Percentiles rank a stretch among this genome's conserved stretches.
These are phyloP conservation scores for Apostichopus californicus DNA, from an alignment of 35 echinoderm and acorn worm species.

Conservation along the genomic window DNA sequence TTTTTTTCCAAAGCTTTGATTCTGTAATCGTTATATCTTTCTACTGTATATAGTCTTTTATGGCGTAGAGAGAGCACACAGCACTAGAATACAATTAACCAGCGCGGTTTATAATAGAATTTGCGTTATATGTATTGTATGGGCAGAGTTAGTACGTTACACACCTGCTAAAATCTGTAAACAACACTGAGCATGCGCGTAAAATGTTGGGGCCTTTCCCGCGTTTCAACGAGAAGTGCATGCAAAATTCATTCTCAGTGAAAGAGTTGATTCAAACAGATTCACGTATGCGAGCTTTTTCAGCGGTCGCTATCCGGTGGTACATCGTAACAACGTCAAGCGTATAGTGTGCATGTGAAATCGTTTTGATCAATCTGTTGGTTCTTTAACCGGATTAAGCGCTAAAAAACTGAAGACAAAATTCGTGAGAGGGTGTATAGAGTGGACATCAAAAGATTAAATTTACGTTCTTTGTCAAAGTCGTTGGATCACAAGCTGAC, in stretches of 20 bases:
- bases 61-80: neutral
- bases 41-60: neutral
- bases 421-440: neutral
- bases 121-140: conserved; percentile 19
- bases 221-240: conserved; percentile 4
- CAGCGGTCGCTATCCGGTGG: neutral
- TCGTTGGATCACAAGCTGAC: neutral
- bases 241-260: neutral
- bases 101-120: neutral
- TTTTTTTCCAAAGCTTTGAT: neutral
- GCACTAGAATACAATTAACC: conserved; percentile 32
- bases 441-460: neutral
- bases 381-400: neutral
- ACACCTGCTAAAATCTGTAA: conserved; percentile 23
- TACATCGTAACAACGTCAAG: neutral
- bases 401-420: neutral
- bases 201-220: neutral
- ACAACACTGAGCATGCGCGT: conserved; percentile 14
- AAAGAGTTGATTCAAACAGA: neutral
- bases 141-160: neutral
- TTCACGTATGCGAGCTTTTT: neutral
- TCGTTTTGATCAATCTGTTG: neutral
- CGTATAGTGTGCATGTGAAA: neutral
- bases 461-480: neutral
- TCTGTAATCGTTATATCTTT: neutral